phyloP scores from a whole-genome alignment of 1,140 invertebrate genomes.

The Pachypeltis micranthus region DNA sequence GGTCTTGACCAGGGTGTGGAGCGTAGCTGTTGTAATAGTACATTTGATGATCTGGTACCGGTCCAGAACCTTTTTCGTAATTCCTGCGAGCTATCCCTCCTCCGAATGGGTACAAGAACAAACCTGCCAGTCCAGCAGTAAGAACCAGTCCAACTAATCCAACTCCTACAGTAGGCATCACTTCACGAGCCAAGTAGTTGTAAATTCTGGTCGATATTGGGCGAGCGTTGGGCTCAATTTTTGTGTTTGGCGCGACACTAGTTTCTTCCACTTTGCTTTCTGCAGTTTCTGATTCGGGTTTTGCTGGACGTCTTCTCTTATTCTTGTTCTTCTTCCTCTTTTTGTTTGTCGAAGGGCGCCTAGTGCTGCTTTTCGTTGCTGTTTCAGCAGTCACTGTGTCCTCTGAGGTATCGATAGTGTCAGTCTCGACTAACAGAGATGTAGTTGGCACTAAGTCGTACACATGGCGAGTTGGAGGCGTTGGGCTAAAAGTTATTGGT shows the following conservation, averaged over 20 bases:
- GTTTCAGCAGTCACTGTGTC: constrained; percentile 20
- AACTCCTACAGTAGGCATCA: constrained; percentile 64
- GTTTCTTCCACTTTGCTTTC: constrained; percentile 37
- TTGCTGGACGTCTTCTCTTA: constrained; percentile 39
- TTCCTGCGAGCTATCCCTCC: constrained; percentile 43
- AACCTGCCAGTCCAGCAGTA: constrained; percentile 56
- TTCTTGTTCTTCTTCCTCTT: constrained; percentile 46
- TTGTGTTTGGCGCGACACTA: constrained; percentile 34
- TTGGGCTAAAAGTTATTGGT: constrained; percentile 20
- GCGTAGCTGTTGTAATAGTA: constrained; percentile 27
- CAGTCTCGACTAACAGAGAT: constrained; percentile 23
- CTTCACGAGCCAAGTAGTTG: constrained; percentile 61
- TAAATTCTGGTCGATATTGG: constrained; percentile 57
- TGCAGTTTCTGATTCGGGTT: constrained; percentile 28
- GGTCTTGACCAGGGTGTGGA: constrained; percentile 22
- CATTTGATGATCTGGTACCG: constrained; percentile 20
- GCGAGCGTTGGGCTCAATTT: constrained; percentile 36
- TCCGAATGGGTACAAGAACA: constrained; percentile 58
- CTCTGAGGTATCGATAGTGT: constrained; percentile 19
- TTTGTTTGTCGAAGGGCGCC: constrained; percentile 23
- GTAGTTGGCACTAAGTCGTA: constrained; percentile 27
- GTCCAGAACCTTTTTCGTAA: constrained; percentile 18
- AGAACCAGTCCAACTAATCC: constrained; percentile 58
- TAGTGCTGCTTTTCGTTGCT: constrained; percentile 23
- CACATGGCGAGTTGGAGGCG: constrained; percentile 26